phyloP scores from a whole-genome alignment of 2,113 vertebrate genomes.

The Solenodon paradoxus region DNA sequence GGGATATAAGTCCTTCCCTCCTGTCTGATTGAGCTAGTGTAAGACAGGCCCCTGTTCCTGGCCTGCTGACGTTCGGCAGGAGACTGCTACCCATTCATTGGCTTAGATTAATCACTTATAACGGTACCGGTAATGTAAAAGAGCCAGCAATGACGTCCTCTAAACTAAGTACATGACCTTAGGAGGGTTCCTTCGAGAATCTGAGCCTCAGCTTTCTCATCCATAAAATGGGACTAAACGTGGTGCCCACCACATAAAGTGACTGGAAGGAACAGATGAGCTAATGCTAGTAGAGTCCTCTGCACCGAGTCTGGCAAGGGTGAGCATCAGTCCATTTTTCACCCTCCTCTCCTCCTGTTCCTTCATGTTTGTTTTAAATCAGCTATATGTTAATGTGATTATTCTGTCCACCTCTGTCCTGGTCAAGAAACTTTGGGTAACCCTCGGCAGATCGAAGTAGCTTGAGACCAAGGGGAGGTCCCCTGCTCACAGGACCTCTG shows the following conservation, averaged over 20 bases:
- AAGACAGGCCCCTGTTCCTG: not conserved
- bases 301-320: not conserved
- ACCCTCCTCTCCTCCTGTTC: not conserved
- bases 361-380: not conserved
- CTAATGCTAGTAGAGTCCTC: not conserved
- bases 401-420: not conserved
- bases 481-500: not conserved
- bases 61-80: not conserved
- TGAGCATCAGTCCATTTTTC: not conserved
- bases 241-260: accelerated
- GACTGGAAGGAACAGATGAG: not conserved
- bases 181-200: not conserved
- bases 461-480: not conserved
- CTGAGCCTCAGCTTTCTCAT: not conserved
- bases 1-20: not conserved
- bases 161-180: not conserved
- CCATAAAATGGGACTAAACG: not conserved
- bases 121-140: not conserved
- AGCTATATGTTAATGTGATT: too few species aligned
- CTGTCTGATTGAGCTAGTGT: not conserved
- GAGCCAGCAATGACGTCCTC: not conserved
- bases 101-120: not conserved
- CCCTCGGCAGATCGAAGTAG: not conserved
- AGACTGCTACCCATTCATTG: not conserved
- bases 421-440: not conserved